Conservation (phyloP, 35 echinoderm and acorn worm genomes). For the Stichopus chloronotus region DNA sequence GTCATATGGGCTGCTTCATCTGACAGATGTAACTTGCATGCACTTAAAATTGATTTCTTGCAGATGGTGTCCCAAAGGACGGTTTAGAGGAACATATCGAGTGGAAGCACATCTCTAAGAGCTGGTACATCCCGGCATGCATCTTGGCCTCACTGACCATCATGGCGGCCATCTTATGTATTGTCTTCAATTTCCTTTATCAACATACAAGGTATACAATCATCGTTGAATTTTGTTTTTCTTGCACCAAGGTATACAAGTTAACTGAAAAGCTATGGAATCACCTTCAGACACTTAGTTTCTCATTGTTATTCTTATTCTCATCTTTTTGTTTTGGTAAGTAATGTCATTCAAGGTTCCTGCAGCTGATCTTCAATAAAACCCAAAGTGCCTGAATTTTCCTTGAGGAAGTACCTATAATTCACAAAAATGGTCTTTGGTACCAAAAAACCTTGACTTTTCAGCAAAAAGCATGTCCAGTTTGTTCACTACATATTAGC, state of each 20-base stretch:
- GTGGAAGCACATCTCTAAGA: slow-evolving; percentile 74
- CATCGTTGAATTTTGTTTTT: too few relatives aligned
- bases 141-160: slow-evolving; percentile 77
- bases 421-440: too few relatives aligned
- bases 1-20: too few relatives aligned
- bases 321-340: background rate
- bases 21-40: too few relatives aligned
- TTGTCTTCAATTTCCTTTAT: slow-evolving; percentile 86
- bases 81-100: slow-evolving; percentile 63
- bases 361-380: too few relatives aligned
- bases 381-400: too few relatives aligned
- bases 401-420: too few relatives aligned
- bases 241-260: too few relatives aligned
- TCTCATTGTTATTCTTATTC: background rate
- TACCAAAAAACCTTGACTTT: too few relatives aligned
- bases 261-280: background rate
- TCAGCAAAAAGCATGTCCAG: too few relatives aligned
- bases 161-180: slow-evolving; percentile 75
- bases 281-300: background rate
- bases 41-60: background rate
- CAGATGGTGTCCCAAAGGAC: slow-evolving; percentile 71
- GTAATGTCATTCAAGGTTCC: too few relatives aligned
- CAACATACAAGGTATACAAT: slow-evolving; percentile 83
- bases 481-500: too few relatives aligned
- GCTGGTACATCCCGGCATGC: slow-evolving; percentile 81